Evolutionary conservation across 2,113 vertebrate genomes (phyloP), one percentile per base, ranked within the genome.

Genomic region (Redunca redunca): DNA sequence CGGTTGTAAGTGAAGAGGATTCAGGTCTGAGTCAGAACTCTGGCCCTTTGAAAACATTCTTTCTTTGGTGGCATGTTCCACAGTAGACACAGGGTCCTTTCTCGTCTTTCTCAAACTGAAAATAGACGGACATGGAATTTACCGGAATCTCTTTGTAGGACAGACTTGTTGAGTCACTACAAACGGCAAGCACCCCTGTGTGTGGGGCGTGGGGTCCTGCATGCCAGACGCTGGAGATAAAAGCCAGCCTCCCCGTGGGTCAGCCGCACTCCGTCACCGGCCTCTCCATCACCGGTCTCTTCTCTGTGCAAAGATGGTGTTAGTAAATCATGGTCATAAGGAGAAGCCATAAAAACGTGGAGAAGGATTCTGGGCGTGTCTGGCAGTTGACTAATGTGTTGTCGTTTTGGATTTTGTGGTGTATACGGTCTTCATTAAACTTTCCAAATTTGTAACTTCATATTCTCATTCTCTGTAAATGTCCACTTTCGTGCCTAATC

Each of bases 211-310:
- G 3, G 4, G 8, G 8, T 6, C 8, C 14, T 1, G 53, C 52
- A 0, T 33, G 21, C 53, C 71, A 13, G 9, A 71, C 8, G 9
- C 26, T 25, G 12, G 16, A 60, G 53, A 26, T 13, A 23, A 48
- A 48, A 82, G 11, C 1, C 1, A 6, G 6, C 82, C 40, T 48
- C 16, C 33, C 8, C 0, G 10, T 7, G 10, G 8, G 2, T 16
- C 60, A 50, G 43, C 55, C 0, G 0, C 2, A 1, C 17, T 4
- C 13, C n/a, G 0, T 7, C 81, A 15, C 26, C 1, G 0, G 17
- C 28, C 11, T 40, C 40, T 40, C 13, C n/a, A 0, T 7, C 81
- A 15, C 26, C 1, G 0, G 17, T 33, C 11, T 2, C 46, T 19
- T 28, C 57, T 28, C 48, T 28, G 23, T 1, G 43, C 52, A 43